These are phyloP conservation scores for Pseudotriccus pelzelni DNA, from an alignment of 2,797 vertebrate species.

Conservation along the genomic window DNA sequence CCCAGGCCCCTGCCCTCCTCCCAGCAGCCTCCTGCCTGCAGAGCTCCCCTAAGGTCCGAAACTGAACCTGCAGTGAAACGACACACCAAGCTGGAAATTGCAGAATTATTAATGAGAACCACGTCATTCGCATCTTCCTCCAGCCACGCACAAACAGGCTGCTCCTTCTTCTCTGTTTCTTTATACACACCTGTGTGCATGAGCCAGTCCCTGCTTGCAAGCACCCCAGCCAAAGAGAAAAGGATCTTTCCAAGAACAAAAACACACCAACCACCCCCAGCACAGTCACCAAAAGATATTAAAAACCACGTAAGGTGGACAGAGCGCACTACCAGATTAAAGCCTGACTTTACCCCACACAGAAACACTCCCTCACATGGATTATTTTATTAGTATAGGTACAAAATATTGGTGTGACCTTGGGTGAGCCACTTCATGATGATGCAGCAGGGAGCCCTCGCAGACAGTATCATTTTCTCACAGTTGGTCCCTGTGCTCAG, in stretches of 20 bases:
- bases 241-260: neutral
- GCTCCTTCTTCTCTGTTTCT: neutral
- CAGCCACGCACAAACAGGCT: neutral
- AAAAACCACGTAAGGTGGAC: neutral
- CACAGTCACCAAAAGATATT: neutral
- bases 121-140: neutral
- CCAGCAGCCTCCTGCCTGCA: neutral
- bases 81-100: neutral
- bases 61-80: neutral
- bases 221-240: neutral
- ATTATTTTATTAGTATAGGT: neutral
- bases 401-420: neutral
- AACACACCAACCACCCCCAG: neutral
- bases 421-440: neutral
- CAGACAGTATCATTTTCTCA: neutral
- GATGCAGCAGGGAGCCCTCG: neutral
- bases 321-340: neutral
- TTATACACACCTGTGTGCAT: neutral
- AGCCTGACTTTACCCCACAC: fast-evolving
- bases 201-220: neutral
- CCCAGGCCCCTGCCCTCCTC: neutral
- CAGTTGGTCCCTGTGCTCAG: neutral
- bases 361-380: neutral
- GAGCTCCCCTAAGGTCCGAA: neutral
- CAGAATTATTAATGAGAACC: constrained; percentile 22